These are phyloP conservation scores for Heliconius nattereri DNA, from an alignment of 1,140 invertebrate species.

Conservation along the genomic window DNA sequence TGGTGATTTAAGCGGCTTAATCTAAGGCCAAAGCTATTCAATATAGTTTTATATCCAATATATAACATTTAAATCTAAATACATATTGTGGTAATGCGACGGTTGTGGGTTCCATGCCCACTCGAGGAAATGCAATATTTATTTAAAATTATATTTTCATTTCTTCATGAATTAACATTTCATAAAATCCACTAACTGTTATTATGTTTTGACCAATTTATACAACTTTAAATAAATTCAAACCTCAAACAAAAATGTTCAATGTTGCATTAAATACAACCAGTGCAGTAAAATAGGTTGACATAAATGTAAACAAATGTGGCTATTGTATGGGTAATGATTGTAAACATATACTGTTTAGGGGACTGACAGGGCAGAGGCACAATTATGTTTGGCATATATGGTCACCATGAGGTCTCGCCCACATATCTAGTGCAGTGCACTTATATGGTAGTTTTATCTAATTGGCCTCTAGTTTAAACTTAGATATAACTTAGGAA, in stretches of 20 bases:
- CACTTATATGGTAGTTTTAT: neutral
- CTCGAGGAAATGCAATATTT: too few relatives aligned
- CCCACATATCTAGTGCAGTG: neutral
- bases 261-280: neutral
- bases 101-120: too few relatives aligned
- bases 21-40: neutral
- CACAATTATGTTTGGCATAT: slow-evolving; percentile 1
- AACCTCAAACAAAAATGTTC: neutral
- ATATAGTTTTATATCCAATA: neutral
- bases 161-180: too few relatives aligned
- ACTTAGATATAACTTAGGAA: too few relatives aligned
- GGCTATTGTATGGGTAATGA: neutral
- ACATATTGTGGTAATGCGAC: too few relatives aligned
- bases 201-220: too few relatives aligned
- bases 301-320: neutral
- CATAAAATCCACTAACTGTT: too few relatives aligned
- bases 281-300: neutral
- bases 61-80: too few relatives aligned
- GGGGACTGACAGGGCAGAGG: neutral
- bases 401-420: neutral
- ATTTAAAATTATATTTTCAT: too few relatives aligned
- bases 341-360: neutral
- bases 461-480: neutral
- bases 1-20: neutral
- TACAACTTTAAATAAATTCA: too few relatives aligned